A percentile compares a stretch with the other conserved stretches of the same genome.
These are phyloP conservation scores for Enteromius thamalakanensis DNA, from an alignment of 2,797 vertebrate genomes.

Conservation along the genomic window DNA sequence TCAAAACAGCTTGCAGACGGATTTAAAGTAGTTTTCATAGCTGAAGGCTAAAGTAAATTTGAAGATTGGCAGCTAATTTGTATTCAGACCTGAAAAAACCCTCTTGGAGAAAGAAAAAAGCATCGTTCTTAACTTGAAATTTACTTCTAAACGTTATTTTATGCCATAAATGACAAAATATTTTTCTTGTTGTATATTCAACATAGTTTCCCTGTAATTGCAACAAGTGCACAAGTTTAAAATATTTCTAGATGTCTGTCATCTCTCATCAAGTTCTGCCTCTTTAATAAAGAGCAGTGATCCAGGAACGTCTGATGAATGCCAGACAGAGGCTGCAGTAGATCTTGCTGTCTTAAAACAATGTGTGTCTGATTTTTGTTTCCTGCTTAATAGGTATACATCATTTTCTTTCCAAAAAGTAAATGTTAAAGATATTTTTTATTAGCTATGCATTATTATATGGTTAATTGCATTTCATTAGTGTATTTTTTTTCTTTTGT, in stretches of 20 bases:
- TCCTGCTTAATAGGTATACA: neutral
- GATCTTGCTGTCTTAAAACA: conserved; percentile 1
- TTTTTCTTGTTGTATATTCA: neutral
- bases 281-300: neutral
- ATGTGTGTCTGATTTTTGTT: neutral
- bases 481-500: too few relatives aligned
- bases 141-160: neutral
- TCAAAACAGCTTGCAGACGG: neutral
- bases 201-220: neutral
- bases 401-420: neutral
- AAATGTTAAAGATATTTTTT: neutral
- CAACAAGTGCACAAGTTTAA: neutral
- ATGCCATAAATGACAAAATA: neutral
- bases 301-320: neutral
- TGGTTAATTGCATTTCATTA: too few relatives aligned
- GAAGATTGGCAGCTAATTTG: neutral
- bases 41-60: neutral
- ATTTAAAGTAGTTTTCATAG: conserved; percentile 6
- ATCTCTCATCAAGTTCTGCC: neutral
- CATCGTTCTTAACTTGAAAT: neutral
- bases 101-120: neutral
- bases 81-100: neutral
- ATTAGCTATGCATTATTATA: neutral
- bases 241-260: neutral
- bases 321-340: neutral